A percentile compares a stretch with the other conserved stretches of the same genome.
Conservation (phyloP, 2,888 invertebrate species). For the Callyntrura sp. region DNA sequence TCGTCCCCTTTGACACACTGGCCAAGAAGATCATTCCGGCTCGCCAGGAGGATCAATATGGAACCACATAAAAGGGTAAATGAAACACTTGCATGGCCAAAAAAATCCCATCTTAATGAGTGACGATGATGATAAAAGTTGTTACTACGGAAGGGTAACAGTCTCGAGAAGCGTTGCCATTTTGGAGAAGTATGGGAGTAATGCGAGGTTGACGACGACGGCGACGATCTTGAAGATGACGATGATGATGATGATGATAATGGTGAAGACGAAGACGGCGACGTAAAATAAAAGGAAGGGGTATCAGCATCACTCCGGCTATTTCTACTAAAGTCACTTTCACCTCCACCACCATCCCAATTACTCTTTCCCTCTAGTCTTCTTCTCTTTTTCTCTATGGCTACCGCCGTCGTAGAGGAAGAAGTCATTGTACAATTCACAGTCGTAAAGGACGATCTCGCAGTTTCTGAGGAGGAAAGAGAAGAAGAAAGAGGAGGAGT, state of each 20-base stretch:
- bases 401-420: neutral
- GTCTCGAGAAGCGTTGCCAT: conserved; percentile 69
- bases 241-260: conserved; percentile 44
- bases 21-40: conserved; percentile 80
- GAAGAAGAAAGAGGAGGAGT: conserved; percentile 68
- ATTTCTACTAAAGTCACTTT: conserved; percentile 47
- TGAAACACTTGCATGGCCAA: conserved; percentile 78
- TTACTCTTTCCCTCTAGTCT: neutral
- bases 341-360: conserved; percentile 48
- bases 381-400: neutral
- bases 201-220: conserved; percentile 42
- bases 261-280: conserved; percentile 42
- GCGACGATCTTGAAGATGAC: conserved; percentile 27
- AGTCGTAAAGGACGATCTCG: conserved; percentile 40
- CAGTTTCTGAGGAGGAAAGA: conserved; percentile 38
- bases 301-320: conserved; percentile 28
- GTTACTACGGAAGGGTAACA: conserved; percentile 69
- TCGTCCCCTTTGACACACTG: conserved; percentile 81
- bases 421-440: conserved; percentile 21
- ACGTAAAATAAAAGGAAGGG: conserved; percentile 25
- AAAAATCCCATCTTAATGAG: conserved; percentile 79
- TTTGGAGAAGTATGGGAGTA: conserved; percentile 59
- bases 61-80: conserved; percentile 79
- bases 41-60: conserved; percentile 77
- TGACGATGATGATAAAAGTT: conserved; percentile 75